Evolutionary conservation across 2,113 vertebrate species (phyloP).

Genomic region (Aegithalos caudatus): DNA sequence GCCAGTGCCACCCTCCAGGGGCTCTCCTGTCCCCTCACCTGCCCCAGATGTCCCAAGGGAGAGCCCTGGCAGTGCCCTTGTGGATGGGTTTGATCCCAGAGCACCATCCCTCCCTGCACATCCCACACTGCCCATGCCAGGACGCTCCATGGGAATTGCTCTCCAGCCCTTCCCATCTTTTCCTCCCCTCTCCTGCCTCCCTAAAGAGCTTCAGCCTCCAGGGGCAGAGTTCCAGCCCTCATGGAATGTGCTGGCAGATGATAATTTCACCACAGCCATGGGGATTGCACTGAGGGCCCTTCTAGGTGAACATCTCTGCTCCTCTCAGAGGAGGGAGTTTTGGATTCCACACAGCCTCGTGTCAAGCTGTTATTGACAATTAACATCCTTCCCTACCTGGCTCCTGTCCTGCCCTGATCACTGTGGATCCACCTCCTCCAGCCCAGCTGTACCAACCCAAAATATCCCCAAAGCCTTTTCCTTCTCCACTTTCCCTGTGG

Average conservation of each 20-base stretch:
- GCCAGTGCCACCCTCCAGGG: accelerated
- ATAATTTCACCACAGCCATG: accelerated
- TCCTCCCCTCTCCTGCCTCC: too few species aligned
- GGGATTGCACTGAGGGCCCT: neutral
- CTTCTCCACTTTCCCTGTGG: too few species aligned
- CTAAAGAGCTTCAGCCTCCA: neutral
- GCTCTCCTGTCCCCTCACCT: neutral
- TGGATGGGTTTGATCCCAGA: neutral
- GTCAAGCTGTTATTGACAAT: neutral
- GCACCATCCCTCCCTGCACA: neutral
- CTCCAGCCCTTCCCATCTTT: neutral
- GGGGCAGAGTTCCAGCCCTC: neutral
- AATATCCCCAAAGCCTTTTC: neutral
- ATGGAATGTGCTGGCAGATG: neutral
- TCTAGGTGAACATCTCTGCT: neutral
- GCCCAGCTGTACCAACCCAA: neutral
- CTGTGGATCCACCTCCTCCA: neutral
- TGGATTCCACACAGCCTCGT: accelerated
- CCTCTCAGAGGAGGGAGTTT: neutral
- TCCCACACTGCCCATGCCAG: neutral
- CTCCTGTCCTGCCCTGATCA: neutral
- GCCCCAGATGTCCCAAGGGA: accelerated
- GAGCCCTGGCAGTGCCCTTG: neutral
- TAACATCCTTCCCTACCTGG: accelerated
- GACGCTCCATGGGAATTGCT: neutral